A percentile compares a stretch with the other conserved stretches of the same genome.
phyloP scores from a whole-genome alignment of 2,888 invertebrate genomes.

The Apodemia hepburni region DNA sequence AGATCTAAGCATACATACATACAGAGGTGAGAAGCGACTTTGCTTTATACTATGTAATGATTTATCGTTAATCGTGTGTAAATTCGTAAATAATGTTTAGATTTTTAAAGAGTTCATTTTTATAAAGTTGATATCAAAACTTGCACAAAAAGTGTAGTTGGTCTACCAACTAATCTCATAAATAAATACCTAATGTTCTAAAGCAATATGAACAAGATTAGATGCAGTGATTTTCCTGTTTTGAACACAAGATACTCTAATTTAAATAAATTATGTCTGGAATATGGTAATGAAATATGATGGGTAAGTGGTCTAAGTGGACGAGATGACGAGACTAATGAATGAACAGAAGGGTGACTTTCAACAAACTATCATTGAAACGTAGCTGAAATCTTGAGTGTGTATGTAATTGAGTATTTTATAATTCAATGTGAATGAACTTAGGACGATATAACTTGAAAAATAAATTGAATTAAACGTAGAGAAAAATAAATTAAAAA shows the following conservation, averaged over 20 bases:
- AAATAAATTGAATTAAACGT: too few relatives aligned
- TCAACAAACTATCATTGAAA: constrained; percentile 26
- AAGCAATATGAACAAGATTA: constrained; percentile 14
- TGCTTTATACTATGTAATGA: too few relatives aligned
- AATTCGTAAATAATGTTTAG: too few relatives aligned
- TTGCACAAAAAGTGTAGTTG: background rate
- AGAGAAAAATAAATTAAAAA: too few relatives aligned
- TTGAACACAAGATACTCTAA: constrained; percentile 25
- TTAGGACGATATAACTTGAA: background rate
- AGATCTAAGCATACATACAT: too few relatives aligned
- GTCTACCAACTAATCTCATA: background rate
- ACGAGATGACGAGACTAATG: constrained; percentile 30
- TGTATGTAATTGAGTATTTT: constrained; percentile 10
- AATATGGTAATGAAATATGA: constrained; percentile 26
- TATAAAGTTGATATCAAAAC: too few relatives aligned
- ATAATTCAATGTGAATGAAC: background rate
- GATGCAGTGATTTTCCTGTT: constrained; percentile 18
- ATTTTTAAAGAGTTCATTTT: too few relatives aligned
- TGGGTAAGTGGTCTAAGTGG: constrained; percentile 29
- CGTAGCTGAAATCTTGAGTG: constrained; percentile 15
- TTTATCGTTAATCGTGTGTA: too few relatives aligned
- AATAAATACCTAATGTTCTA: background rate
- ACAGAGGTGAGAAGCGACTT: too few relatives aligned
- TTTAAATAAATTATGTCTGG: constrained; percentile 23
- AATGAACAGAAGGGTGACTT: constrained; percentile 27